Evolutionary conservation across 2,113 vertebrate genomes (phyloP), one percentile per base, ranked within the genome.

Genomic region (Pelecanus crispus): DNA sequence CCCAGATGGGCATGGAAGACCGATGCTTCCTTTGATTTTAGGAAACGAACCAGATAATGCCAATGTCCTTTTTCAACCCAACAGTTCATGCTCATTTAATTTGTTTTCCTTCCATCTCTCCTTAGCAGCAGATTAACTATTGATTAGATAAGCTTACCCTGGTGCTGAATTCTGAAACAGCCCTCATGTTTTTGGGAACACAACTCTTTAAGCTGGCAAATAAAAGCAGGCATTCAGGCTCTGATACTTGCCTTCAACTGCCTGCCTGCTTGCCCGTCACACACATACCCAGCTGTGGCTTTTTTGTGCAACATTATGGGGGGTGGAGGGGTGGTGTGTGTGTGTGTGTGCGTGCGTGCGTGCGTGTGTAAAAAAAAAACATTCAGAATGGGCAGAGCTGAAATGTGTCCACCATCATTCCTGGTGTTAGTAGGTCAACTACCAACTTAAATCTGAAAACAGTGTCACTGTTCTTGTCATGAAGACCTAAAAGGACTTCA

Each of bases 1-100:
- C 40, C 11, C 52, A 52, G 55, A 80, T 67, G 61, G 59, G 52
- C 82, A 83, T 9, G 8, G 74, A 92, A 97, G 42, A 59, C 70
- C 0, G 17, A 63, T 42, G 59, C 53, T 85, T 91, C 55, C 50
- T 87, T 71, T 82, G 55, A 92, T 93, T 92, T 81, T 77, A 88
- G 71, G 92, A 96, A 95, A 95, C 49, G 72, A 91, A 86, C 52
- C 73, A 77, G 65, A 91, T 91, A 91, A 97, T 81, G 67, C 45
- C 68, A 50, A 59, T 4, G 16, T 40, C 62, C 77, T 91, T 96
- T 88, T 93, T 78, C 79, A 87, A 81, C 53, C 3, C 0, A 86
- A 94, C 32, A 81, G 67, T 78, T 91, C 92, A 75, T 79, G 73
- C 36, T 88, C 93, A 63, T 94, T 95, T 86, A 86, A 19, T 31